phyloP scores from a whole-genome alignment of 23 tunicate genomes.

The Diplosoma virens region DNA sequence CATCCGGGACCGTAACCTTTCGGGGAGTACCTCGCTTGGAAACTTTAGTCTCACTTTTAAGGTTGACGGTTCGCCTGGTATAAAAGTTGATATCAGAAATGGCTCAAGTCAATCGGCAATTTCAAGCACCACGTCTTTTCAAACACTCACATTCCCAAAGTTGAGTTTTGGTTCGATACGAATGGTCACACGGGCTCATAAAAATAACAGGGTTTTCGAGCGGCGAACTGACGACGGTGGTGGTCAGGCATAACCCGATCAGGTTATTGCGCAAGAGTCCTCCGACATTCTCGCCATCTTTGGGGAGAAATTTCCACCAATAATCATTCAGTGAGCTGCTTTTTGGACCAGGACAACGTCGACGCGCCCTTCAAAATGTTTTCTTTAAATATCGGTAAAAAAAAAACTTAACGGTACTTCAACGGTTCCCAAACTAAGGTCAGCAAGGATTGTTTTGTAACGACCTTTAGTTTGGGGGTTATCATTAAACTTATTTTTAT shows the following conservation, averaged over 20 bases:
- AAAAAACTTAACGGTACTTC: no score
- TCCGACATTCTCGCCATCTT: not conserved
- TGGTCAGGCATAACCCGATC: slow-evolving; percentile 27
- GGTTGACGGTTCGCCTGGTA: slow-evolving; percentile 37
- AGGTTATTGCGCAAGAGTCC: slow-evolving; percentile 1
- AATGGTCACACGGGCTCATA: not conserved
- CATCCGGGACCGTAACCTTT: not conserved
- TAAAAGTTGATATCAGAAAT: not conserved
- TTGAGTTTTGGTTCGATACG: slow-evolving; percentile 14
- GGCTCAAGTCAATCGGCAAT: not conserved
- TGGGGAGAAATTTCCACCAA: slow-evolving; percentile 51
- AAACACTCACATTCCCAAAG: slow-evolving; percentile 62
- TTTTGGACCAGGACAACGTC: slow-evolving; percentile 81
- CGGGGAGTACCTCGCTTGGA: slow-evolving; percentile 42
- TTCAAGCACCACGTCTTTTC: not conserved
- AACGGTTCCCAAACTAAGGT: no score
- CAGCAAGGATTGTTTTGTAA: no score
- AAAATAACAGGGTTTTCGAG: not conserved
- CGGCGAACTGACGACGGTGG: not conserved
- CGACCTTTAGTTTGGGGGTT: no score
- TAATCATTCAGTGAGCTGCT: slow-evolving; percentile 31
- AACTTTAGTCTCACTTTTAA: slow-evolving; percentile 5
- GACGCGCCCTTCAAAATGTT: slow-evolving; percentile 49
- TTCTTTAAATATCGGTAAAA: no score
- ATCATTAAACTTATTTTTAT: no score